Conservation (phyloP, 2,888 invertebrate species). For the Tachina lurida region DNA sequence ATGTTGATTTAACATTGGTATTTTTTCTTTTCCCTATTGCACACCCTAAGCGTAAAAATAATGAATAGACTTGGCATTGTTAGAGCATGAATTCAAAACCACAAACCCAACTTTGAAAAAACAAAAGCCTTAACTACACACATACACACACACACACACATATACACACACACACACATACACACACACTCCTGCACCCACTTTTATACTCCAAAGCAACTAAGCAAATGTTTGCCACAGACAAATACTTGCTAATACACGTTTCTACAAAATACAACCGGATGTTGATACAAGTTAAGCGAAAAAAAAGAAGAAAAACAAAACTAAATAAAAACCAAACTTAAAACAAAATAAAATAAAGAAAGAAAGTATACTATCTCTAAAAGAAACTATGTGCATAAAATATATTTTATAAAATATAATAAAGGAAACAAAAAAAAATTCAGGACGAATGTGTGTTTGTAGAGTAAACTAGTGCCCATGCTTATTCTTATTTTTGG, state of each 20-base stretch:
- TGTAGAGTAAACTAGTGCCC: constrained; percentile 28
- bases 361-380: background rate
- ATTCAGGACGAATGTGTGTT: constrained; percentile 8
- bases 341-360: background rate
- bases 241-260: constrained; percentile 36
- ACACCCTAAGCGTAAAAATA: constrained; percentile 13
- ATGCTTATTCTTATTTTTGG: constrained; percentile 35
- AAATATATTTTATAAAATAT: constrained; percentile 25
- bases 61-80: constrained; percentile 17
- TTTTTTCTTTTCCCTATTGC: background rate
- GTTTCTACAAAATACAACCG: constrained; percentile 34
- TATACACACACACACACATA: background rate
- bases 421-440: background rate
- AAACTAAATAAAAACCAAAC: constrained; percentile 10
- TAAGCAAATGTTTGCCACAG: constrained; percentile 41
- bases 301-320: constrained; percentile 5
- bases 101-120: constrained; percentile 49
- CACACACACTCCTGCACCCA: background rate
- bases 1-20: no score
- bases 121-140: constrained; percentile 1
- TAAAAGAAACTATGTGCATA: constrained; percentile 15
- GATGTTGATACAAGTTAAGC: constrained; percentile 52
- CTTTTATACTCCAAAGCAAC: constrained; percentile 12
- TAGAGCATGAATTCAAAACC: constrained; percentile 26
- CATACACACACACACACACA: background rate